A percentile compares a stretch with the other conserved stretches of the same genome.
Evolutionary conservation across 1,140 invertebrate species (phyloP).

Genomic region (Pseudomyrmex pallidus): DNA sequence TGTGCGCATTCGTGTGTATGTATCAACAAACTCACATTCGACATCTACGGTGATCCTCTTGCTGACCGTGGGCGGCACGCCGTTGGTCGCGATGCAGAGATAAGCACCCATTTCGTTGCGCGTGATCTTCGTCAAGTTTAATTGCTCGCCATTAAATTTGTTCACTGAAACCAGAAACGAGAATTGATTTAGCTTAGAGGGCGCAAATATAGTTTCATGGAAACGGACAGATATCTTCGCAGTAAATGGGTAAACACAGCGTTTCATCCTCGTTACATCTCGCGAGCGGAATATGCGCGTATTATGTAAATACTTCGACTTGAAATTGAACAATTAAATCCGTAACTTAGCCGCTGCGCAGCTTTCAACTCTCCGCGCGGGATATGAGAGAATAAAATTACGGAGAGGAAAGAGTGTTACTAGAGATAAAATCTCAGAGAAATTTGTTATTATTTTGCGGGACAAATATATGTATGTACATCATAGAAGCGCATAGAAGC

Average conservation of each 20-base stretch:
- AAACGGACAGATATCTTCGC: constrained; percentile 49
- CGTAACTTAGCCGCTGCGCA: not conserved
- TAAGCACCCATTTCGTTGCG: constrained; percentile 95
- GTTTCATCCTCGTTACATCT: constrained; percentile 20
- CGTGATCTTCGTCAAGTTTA: constrained; percentile 93
- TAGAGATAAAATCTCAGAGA: too few relatives aligned
- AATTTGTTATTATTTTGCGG: too few relatives aligned
- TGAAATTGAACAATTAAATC: constrained; percentile 1
- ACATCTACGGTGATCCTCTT: constrained; percentile 95
- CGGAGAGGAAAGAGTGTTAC: too few relatives aligned
- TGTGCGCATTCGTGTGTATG: constrained; percentile 3
- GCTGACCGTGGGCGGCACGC: constrained; percentile 94
- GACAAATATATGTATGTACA: not conserved
- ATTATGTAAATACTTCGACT: constrained; percentile 29
- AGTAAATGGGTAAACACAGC: constrained; percentile 62
- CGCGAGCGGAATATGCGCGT: not conserved
- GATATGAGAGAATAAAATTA: not conserved
- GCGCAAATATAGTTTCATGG: constrained; percentile 55
- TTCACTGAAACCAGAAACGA: constrained; percentile 87
- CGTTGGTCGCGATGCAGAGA: constrained; percentile 93
- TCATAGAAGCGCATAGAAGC: too few relatives aligned
- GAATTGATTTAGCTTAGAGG: constrained; percentile 66
- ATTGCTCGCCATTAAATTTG: constrained; percentile 91
- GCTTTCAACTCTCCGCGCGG: not conserved
- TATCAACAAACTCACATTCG: constrained; percentile 90